Base-by-base conservation (phyloP, 2,797 vertebrate genomes). In the Melanogrammus aeglefinus region DNA sequence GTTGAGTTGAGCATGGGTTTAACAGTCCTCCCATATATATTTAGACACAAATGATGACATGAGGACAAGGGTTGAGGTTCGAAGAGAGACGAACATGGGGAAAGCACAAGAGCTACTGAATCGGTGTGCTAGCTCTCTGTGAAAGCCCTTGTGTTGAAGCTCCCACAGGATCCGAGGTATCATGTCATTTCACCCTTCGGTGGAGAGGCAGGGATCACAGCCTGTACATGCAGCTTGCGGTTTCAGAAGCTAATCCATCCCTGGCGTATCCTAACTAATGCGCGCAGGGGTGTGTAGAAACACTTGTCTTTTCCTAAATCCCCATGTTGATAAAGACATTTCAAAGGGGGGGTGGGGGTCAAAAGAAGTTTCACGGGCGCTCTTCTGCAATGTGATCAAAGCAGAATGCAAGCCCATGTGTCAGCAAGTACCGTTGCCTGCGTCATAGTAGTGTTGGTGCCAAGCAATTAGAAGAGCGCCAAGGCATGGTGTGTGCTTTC, bases 181-280 rank as follows among this genome's bases (percentile, higher is more conserved):
- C 70, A 77, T 86, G 84, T 85, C 75, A 86, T 88, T 90, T 88
- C 83, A 85, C 82, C 80, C 83, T 87, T 81, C 80, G 77, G 79
- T 82, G 78, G 79, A 75, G 79, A 82, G 75, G 63, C 86, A 24
- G 75, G 80, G 63, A 84, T 72, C 80, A 13, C 63, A 80, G 70
- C 76, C 76, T 85, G 24, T 47, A 7, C 35, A 31, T 63, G 66
- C 73, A 71, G 83, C 73, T 74, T 83, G 79, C 78, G 44, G n/a
- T 75, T 78, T 75, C 75, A 80, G 35, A 57, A 83, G 77, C 80
- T 84, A 79, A 85, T 88, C 75, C 79, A 77, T 75, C 51, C 86
- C 84, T 82, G 35, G 77, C 73, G 41, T 72, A 69, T 36, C 74
- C 81, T 24, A 27, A 44, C 82, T 24, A 27, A 44, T 81, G 36